phyloP scores from a whole-genome alignment of 2,888 invertebrate species.

The Nowickia ferox region DNA sequence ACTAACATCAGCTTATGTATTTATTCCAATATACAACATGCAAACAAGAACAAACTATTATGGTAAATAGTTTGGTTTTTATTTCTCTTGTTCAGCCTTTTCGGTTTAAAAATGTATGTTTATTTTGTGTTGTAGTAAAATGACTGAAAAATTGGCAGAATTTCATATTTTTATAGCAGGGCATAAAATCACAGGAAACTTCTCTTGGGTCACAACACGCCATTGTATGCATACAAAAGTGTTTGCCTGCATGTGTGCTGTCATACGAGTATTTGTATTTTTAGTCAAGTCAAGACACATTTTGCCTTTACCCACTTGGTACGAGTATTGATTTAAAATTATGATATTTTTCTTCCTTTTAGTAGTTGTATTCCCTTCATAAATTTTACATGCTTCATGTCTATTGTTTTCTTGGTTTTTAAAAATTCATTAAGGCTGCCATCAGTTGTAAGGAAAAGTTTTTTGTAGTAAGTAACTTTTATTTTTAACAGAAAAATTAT shows the following conservation, averaged over 20 bases:
- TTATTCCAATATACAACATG: background rate
- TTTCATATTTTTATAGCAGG: slow-evolving; percentile 45
- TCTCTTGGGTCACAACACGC: slow-evolving; percentile 36
- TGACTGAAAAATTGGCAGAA: slow-evolving; percentile 53
- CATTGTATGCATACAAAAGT: background rate
- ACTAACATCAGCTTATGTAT: background rate
- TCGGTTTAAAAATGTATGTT: background rate
- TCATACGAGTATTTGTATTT: slow-evolving; percentile 12
- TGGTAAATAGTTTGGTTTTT: too few species aligned
- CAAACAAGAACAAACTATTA: background rate
- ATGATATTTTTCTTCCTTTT: slow-evolving; percentile 16
- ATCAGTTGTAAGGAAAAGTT: too few species aligned
- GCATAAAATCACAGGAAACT: slow-evolving; percentile 42
- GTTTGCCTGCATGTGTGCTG: slow-evolving; percentile 2
- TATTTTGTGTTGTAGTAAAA: background rate
- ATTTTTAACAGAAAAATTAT: too few species aligned
- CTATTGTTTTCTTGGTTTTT: too few species aligned
- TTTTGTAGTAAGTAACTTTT: too few species aligned
- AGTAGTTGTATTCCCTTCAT: background rate
- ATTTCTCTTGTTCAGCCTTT: background rate
- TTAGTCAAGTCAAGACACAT: slow-evolving; percentile 30
- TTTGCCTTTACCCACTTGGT: background rate
- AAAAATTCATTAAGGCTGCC: too few species aligned
- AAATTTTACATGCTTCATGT: background rate
- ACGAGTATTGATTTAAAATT: slow-evolving; percentile 51